Evolutionary conservation across 2,888 invertebrate genomes (phyloP).

Genomic region (Drosophila subsilvestris): DNA sequence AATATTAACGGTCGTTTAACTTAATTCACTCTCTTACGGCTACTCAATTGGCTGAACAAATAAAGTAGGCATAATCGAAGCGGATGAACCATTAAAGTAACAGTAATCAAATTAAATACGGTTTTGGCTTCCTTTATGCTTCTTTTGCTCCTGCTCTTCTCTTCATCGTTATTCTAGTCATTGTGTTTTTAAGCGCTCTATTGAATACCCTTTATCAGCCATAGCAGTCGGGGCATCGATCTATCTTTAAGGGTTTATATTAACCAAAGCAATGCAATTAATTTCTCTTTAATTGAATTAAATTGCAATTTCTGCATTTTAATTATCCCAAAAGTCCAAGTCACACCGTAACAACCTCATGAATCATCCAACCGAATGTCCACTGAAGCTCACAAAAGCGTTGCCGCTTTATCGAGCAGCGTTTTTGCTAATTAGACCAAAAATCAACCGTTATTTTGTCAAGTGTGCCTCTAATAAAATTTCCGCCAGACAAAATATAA

Average conservation of each 20-base stretch:
- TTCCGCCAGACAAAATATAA: constrained; percentile 10
- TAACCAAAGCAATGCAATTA: no score
- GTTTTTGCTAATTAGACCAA: constrained; percentile 24
- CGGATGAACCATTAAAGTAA: background rate
- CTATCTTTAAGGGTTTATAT: background rate
- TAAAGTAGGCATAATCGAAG: constrained; percentile 7
- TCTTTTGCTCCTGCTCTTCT: background rate
- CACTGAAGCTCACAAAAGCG: background rate
- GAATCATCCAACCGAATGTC: background rate
- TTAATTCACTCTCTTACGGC: constrained; percentile 43
- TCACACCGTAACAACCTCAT: background rate
- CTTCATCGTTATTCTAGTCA: no score
- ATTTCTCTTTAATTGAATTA: no score
- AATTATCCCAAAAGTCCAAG: background rate
- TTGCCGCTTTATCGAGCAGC: background rate
- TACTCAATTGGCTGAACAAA: constrained; percentile 39
- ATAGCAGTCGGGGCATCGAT: background rate
- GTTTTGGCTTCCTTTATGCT: no score
- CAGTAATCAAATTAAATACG: background rate
- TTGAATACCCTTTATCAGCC: background rate
- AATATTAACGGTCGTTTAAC: constrained; percentile 67
- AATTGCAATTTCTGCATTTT: background rate
- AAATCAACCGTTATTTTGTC: background rate
- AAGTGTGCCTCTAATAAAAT: no score
- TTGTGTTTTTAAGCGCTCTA: constrained; percentile 1